Evolutionary conservation across 2,888 invertebrate genomes (phyloP).

Genomic region (Clostera curtula): DNA sequence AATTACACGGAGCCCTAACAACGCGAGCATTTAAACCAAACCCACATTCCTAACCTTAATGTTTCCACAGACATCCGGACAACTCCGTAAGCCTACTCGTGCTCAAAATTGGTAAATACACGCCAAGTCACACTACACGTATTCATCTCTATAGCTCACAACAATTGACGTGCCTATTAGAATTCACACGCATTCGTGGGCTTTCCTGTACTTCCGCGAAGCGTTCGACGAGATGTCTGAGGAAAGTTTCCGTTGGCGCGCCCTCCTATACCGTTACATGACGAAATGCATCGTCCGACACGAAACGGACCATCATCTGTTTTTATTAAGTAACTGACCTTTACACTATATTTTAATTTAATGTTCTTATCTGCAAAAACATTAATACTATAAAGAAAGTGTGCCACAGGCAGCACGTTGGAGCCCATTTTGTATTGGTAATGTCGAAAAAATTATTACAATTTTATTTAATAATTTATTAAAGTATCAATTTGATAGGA

Average conservation of each 20-base stretch:
- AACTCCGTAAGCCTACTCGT: background rate
- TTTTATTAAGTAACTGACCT: slow-evolving; percentile 45
- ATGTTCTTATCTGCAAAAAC: no score
- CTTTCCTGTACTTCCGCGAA: slow-evolving; percentile 38
- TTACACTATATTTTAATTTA: slow-evolving; percentile 33
- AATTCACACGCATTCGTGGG: slow-evolving; percentile 21
- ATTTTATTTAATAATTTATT: no score
- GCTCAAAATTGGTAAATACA: background rate
- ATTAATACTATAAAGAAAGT: no score
- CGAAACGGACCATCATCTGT: slow-evolving; percentile 17
- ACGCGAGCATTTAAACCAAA: no score
- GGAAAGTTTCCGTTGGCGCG: slow-evolving; percentile 46
- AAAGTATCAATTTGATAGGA: no score
- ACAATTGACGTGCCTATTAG: slow-evolving; percentile 27
- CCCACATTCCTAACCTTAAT: no score
- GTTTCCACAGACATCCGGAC: no score
- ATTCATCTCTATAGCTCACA: slow-evolving; percentile 12
- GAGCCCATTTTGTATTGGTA: no score
- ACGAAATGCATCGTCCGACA: slow-evolving; percentile 30
- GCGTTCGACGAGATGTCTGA: slow-evolving; percentile 25
- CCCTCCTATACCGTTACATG: slow-evolving; percentile 36
- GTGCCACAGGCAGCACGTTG: no score
- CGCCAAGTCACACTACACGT: slow-evolving; percentile 2
- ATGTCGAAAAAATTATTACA: no score
- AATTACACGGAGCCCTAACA: no score